Evolutionary conservation across 2,113 vertebrate genomes (phyloP), one percentile per base, ranked within the genome.

Genomic region (Cariama cristata): DNA sequence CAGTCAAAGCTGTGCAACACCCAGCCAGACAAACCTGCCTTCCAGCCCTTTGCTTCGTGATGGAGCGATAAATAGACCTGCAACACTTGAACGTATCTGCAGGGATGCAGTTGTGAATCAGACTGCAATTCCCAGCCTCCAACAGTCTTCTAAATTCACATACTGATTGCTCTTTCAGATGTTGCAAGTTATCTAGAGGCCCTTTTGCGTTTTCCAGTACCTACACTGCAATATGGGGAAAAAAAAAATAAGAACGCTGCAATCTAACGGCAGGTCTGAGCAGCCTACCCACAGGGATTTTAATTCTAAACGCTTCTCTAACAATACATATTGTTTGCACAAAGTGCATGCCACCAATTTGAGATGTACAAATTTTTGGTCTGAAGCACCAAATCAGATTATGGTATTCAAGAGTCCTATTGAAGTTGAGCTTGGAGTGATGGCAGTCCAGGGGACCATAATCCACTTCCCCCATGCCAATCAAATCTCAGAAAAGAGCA

Each of bases 11-110:
- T 77, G n/a, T 11, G 11, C 24, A 72, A 30, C 33, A 55, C 11
- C 26, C 44, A 32, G 21, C 30, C 22, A 11, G 32, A 67, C 20
- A 62, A 63, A 38, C 7, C 17, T 71, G 60, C 52, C 73, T 23
- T 28, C 1, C 1, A 84, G 69, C 35, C 28, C 66, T 49, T 4
- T 40, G 16, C 42, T 52, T 60, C 80, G 14, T 15, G 22, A 24
- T 0, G 1, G 38, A 52, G 28, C 1, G 3, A 66, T 1, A 32
- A 64, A 58, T 8, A 49, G 8, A 32, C 11, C 66, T 49, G 58
- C 33, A 93, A 35, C 32, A 52, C 40, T 12, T 14, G 44, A 56
- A 55, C 1, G 1, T 6, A 55, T 52, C 80, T 72, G 49, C 49
- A 74, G 66, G 33, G 60, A 45, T 32, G 84, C 52, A 60, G 17